These are phyloP conservation scores for Molorchus minor DNA, from an alignment of 2,888 invertebrate species.

Conservation along the genomic window DNA sequence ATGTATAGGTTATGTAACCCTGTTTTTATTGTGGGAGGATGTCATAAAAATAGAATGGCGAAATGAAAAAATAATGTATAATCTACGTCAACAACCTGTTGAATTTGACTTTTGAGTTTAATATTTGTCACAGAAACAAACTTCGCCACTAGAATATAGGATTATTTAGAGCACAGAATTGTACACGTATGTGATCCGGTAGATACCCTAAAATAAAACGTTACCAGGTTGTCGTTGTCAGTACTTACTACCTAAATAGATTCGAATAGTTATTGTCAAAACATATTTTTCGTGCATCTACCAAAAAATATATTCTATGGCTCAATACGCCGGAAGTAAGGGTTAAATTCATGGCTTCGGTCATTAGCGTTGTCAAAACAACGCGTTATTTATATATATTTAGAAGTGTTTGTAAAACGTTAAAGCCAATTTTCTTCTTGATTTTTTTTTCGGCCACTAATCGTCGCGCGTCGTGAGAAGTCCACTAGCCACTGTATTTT, in stretches of 20 bases:
- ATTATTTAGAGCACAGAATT: too few relatives aligned
- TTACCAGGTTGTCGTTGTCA: too few relatives aligned
- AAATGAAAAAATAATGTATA: not conserved
- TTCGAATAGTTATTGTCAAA: not conserved
- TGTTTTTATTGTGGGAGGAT: constrained; percentile 12
- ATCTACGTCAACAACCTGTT: constrained; percentile 11
- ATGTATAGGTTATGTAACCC: constrained; percentile 16
- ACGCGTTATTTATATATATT: not conserved
- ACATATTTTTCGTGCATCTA: not conserved
- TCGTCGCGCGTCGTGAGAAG: too few relatives aligned
- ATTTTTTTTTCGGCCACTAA: too few relatives aligned
- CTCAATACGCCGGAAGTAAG: not conserved
- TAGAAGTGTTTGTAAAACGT: too few relatives aligned
- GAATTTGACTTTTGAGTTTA: not conserved
- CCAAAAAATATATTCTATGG: not conserved
- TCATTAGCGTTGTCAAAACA: not conserved
- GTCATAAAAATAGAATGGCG: constrained; percentile 7
- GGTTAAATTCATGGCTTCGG: not conserved
- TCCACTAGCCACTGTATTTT: too few relatives aligned
- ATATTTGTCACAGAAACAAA: too few relatives aligned
- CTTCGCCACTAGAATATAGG: too few relatives aligned
- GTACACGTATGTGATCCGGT: too few relatives aligned
- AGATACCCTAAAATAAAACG: too few relatives aligned
- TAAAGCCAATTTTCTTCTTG: too few relatives aligned
- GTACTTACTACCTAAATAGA: not conserved